phyloP scores from a whole-genome alignment of 2,113 vertebrate species.

The Protobothrops flavoviridis region DNA sequence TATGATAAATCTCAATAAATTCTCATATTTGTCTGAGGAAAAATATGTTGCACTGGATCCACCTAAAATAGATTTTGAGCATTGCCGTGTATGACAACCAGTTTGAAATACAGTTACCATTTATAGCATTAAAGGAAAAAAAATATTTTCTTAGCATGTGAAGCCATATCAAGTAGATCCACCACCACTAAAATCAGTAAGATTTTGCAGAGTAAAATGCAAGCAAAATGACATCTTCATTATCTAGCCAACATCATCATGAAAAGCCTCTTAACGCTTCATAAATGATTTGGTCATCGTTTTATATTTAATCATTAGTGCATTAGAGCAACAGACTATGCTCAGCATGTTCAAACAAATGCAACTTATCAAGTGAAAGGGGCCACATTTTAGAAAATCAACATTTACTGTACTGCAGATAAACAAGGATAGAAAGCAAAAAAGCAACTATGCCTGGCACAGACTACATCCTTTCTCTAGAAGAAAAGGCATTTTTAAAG shows the following conservation, averaged over 20 bases:
- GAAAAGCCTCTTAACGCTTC: background rate
- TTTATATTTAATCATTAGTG: constrained; percentile 26
- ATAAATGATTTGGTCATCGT: background rate
- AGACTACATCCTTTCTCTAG: background rate
- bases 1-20: constrained; percentile 56
- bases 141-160: background rate
- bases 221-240: constrained; percentile 18
- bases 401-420: constrained; percentile 16
- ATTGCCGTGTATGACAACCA: constrained; percentile 40
- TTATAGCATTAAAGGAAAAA: background rate
- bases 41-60: background rate
- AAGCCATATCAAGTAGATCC: background rate
- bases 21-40: constrained; percentile 19
- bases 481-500: background rate
- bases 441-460: background rate
- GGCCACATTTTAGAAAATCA: constrained; percentile 8
- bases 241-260: background rate
- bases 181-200: background rate
- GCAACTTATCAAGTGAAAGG: background rate
- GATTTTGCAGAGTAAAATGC: constrained; percentile 6
- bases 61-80: background rate
- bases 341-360: constrained; percentile 17
- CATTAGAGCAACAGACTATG: constrained; percentile 21
- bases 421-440: background rate
- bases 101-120: constrained; percentile 12